phyloP scores from a whole-genome alignment of 1,140 invertebrate genomes.

The Calephelis nemesis region DNA sequence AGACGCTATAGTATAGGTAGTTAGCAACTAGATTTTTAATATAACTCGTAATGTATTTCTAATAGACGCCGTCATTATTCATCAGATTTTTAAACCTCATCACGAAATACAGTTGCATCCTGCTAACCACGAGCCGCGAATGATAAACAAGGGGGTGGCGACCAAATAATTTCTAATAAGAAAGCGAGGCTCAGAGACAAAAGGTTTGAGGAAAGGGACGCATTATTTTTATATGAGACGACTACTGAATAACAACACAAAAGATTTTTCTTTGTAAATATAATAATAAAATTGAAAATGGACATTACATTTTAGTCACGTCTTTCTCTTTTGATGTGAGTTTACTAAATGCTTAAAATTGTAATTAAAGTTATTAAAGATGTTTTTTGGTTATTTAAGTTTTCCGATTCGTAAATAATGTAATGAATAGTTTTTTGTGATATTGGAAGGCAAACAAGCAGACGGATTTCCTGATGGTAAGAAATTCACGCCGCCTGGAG shows the following conservation, averaged over 20 bases:
- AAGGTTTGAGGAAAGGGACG: constrained; percentile 64
- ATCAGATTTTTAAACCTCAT: constrained; percentile 40
- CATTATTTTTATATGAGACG: constrained; percentile 72
- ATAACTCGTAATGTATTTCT: not conserved
- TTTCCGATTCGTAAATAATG: constrained; percentile 39
- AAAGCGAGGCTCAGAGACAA: constrained; percentile 58
- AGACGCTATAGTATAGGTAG: no score
- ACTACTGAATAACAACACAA: constrained; percentile 67
- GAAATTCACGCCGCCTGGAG: no score
- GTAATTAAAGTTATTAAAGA: not conserved
- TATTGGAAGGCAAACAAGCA: no score
- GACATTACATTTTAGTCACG: constrained; percentile 72
- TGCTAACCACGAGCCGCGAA: constrained; percentile 66
- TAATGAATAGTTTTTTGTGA: no score
- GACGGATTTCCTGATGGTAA: no score
- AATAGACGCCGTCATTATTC: constrained; percentile 5
- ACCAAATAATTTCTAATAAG: constrained; percentile 60
- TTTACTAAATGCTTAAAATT: not conserved
- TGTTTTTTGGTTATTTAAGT: constrained; percentile 20
- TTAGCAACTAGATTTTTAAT: no score
- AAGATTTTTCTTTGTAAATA: constrained; percentile 70
- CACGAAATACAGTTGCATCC: constrained; percentile 72
- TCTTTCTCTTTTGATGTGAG: constrained; percentile 55
- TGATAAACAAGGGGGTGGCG: constrained; percentile 64
- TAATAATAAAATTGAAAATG: constrained; percentile 72